Percentiles rank a stretch among this genome's conserved stretches.
Conservation (phyloP, 2,888 invertebrate species). For the Anthrax anthrax region DNA sequence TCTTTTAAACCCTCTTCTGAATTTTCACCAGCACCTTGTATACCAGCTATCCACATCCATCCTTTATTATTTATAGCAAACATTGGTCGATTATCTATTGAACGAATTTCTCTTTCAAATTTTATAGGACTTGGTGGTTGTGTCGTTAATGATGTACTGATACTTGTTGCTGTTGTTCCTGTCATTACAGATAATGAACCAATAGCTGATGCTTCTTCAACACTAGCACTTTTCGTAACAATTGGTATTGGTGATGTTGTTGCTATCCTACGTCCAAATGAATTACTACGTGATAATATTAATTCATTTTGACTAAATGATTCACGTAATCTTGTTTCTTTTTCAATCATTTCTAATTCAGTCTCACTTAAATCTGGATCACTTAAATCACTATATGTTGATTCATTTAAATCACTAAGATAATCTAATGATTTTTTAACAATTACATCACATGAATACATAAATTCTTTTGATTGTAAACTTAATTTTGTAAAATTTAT, state of each 20-base stretch:
- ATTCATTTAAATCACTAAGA: slow-evolving; percentile 46
- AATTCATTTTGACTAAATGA: slow-evolving; percentile 33
- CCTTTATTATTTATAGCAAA: slow-evolving; percentile 56
- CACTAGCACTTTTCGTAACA: slow-evolving; percentile 33
- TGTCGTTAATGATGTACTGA: slow-evolving; percentile 10
- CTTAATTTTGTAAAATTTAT: slow-evolving; percentile 73
- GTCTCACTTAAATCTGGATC: slow-evolving; percentile 49
- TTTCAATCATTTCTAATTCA: slow-evolving; percentile 45
- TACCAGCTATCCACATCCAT: slow-evolving; percentile 74
- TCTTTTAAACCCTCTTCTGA: slow-evolving; percentile 50
- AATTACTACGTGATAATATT: slow-evolving; percentile 30
- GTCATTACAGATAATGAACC: background rate
- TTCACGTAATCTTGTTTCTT: slow-evolving; percentile 32
- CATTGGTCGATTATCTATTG: slow-evolving; percentile 45
- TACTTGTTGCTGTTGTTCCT: slow-evolving; percentile 4
- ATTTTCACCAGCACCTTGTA: slow-evolving; percentile 54
- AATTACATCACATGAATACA: slow-evolving; percentile 26
- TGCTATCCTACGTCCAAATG: slow-evolving; percentile 29
- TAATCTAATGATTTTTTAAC: slow-evolving; percentile 46
- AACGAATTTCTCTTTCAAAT: slow-evolving; percentile 42
- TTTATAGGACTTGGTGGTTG: slow-evolving; percentile 35
- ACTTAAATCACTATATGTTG: slow-evolving; percentile 48
- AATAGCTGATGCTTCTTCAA: slow-evolving; percentile 25
- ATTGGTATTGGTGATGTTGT: slow-evolving; percentile 29
- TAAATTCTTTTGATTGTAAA: slow-evolving; percentile 48